These are phyloP conservation scores for Zygaena filipendulae DNA, from an alignment of 2,888 invertebrate genomes.

Conservation along the genomic window DNA sequence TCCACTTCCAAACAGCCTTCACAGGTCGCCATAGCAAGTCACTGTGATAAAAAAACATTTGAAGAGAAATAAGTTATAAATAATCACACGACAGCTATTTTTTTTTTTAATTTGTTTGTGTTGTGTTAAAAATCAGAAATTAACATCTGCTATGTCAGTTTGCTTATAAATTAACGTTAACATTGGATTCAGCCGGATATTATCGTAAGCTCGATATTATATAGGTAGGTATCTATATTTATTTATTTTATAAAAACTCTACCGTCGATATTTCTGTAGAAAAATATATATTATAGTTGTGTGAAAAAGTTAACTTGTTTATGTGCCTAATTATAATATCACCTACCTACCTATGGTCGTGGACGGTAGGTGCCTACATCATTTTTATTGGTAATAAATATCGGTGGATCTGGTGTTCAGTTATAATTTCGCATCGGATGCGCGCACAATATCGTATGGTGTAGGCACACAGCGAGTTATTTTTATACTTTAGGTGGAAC, in stretches of 20 bases:
- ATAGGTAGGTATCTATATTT: too few species aligned
- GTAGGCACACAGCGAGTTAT: too few species aligned
- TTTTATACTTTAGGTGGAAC: constrained; percentile 40
- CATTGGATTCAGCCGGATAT: constrained; percentile 48
- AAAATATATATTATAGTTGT: constrained; percentile 22
- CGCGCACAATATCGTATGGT: too few species aligned
- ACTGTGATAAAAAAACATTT: too few species aligned
- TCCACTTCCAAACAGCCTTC: too few species aligned
- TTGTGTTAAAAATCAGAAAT: constrained; percentile 32
- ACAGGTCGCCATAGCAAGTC: too few species aligned
- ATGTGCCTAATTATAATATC: constrained; percentile 31
- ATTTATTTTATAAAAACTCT: constrained; percentile 30
- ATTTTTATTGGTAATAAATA: constrained; percentile 59
- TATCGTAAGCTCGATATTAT: constrained; percentile 36
- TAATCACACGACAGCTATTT: neutral
- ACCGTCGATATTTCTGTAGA: constrained; percentile 28
- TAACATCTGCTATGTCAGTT: constrained; percentile 44
- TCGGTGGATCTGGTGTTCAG: constrained; percentile 41
- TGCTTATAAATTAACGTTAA: constrained; percentile 39
- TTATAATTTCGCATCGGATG: constrained; percentile 25
- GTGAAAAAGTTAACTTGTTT: constrained; percentile 26
- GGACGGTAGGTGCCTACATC: constrained; percentile 27
- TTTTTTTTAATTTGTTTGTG: constrained; percentile 21
- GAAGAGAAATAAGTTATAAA: too few species aligned
- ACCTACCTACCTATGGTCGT: too few species aligned